These are phyloP conservation scores for Istiophorus platypterus DNA, from an alignment of 2,113 vertebrate genomes.

Conservation along the genomic window DNA sequence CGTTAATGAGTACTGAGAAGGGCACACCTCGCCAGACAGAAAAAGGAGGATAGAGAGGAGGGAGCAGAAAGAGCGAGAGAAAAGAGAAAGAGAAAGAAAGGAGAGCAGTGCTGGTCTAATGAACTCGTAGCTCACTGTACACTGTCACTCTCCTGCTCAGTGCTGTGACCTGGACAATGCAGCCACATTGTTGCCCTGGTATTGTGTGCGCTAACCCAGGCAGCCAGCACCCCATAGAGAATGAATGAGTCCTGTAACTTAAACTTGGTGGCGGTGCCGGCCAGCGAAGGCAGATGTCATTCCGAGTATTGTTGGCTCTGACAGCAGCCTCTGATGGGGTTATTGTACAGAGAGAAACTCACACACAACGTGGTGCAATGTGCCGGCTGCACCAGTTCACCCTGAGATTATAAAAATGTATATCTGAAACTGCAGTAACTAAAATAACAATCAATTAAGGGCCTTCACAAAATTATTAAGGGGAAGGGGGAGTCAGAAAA, in stretches of 20 bases:
- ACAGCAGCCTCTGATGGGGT: slow-evolving; percentile 71
- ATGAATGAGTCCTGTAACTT: slow-evolving; percentile 73
- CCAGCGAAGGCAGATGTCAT: slow-evolving; percentile 68
- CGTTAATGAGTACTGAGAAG: slow-evolving; percentile 73
- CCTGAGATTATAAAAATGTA: slow-evolving; percentile 20
- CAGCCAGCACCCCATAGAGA: slow-evolving; percentile 63
- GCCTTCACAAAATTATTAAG: neutral
- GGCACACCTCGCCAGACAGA: slow-evolving; percentile 18
- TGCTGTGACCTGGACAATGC: slow-evolving; percentile 72
- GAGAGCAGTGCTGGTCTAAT: slow-evolving; percentile 65
- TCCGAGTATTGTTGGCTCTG: slow-evolving; percentile 66
- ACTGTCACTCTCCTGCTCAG: slow-evolving; percentile 76
- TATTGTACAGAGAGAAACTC: slow-evolving; percentile 58
- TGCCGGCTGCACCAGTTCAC: slow-evolving; percentile 46
- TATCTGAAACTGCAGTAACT: slow-evolving; percentile 21
- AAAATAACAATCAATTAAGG: neutral
- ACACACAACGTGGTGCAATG: slow-evolving; percentile 19
- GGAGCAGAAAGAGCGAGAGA: neutral
- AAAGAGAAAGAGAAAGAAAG: slow-evolving; percentile 3
- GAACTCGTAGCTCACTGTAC: slow-evolving; percentile 64
- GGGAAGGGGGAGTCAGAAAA: no score
- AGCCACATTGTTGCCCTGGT: slow-evolving; percentile 51
- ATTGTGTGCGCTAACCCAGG: slow-evolving; percentile 68
- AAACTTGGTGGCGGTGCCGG: slow-evolving; percentile 54
- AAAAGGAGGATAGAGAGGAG: slow-evolving; percentile 17